Conservation (phyloP, 2,113 vertebrate genomes). For the Alexandromys fortis region DNA sequence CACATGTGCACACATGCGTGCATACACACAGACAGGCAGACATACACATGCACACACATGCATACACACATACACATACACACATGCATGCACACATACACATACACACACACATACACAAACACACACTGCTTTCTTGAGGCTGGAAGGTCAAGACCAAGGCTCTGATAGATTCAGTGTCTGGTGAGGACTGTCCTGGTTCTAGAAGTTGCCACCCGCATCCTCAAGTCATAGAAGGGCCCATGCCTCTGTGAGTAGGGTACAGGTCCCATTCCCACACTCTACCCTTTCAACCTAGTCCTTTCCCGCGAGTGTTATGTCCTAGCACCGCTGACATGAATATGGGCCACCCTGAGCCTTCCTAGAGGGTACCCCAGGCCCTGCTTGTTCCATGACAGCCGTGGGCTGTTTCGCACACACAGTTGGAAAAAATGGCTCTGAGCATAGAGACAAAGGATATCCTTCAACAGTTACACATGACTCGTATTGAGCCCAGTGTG, state of each 20-base stretch:
- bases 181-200: background rate
- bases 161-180: background rate
- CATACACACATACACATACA: background rate
- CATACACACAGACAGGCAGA: too few species aligned
- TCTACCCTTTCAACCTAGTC: background rate
- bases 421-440: background rate
- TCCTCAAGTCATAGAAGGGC: background rate
- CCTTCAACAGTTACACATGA: background rate
- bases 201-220: accelerated
- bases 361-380: background rate
- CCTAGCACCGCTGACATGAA: background rate
- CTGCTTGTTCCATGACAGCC: background rate
- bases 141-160: background rate
- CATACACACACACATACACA: too few species aligned
- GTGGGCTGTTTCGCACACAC: background rate
- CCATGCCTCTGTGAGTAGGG: background rate
- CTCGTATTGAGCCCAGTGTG: background rate
- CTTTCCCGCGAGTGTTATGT: too few species aligned
- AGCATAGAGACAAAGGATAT: background rate
- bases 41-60: too few species aligned
- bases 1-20: background rate
- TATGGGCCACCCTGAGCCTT: background rate
- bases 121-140: too few species aligned
- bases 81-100: background rate
- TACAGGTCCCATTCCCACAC: too few species aligned